Evolutionary conservation across 2,888 invertebrate species (phyloP).

Genomic region (Julus scandinavius): DNA sequence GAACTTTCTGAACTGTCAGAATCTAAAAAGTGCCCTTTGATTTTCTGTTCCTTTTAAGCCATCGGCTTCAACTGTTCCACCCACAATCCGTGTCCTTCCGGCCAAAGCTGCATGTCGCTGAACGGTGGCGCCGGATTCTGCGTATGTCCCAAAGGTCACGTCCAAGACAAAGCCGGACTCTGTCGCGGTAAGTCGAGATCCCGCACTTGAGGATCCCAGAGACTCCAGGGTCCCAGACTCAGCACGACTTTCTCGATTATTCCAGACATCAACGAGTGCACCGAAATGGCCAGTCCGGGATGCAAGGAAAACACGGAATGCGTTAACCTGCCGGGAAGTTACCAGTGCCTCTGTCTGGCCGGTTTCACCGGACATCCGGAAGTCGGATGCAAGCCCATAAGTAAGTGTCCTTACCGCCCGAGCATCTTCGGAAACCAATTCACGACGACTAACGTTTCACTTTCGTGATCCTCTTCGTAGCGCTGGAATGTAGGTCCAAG

Average conservation of each 20-base stretch:
- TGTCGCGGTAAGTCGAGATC: constrained; percentile 71
- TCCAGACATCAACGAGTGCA: constrained; percentile 83
- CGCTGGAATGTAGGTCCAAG: constrained; percentile 54
- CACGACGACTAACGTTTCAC: not conserved
- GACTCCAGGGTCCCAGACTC: not conserved
- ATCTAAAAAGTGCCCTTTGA: not conserved
- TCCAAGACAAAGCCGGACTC: constrained; percentile 79
- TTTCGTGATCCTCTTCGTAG: constrained; percentile 23
- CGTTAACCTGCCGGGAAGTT: constrained; percentile 79
- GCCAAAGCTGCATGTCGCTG: constrained; percentile 90
- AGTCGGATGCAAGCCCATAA: constrained; percentile 58
- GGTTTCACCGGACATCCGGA: constrained; percentile 59
- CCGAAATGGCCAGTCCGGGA: constrained; percentile 74
- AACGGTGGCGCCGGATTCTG: constrained; percentile 92
- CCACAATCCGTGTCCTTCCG: constrained; percentile 82
- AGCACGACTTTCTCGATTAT: not conserved
- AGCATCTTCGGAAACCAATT: no score
- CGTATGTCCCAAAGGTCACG: constrained; percentile 88
- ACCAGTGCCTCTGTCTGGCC: constrained; percentile 58
- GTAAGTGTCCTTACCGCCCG: constrained; percentile 52
- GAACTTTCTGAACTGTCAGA: no score
- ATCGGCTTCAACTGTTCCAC: constrained; percentile 61
- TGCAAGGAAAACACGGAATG: constrained; percentile 92
- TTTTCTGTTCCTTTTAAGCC: constrained; percentile 50
- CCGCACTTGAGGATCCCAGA: no score